Percentiles rank a stretch among this genome's conserved stretches.
These are phyloP conservation scores for Tachysurus vachellii DNA, from an alignment of 2,113 vertebrate species.

Conservation along the genomic window DNA sequence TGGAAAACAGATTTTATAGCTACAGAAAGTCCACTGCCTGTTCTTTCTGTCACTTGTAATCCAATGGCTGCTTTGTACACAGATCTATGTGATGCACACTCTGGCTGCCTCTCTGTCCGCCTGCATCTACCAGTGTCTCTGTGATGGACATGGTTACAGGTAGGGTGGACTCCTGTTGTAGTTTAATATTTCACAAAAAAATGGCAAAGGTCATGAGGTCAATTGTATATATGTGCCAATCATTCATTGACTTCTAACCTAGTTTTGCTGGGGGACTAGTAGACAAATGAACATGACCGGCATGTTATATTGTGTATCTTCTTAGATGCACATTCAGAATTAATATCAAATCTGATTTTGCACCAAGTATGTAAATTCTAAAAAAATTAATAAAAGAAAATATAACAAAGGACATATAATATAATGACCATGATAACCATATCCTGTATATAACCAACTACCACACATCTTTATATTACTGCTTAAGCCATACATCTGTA, in stretches of 20 bases:
- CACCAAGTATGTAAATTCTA: not conserved
- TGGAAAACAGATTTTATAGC: not conserved
- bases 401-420: not conserved
- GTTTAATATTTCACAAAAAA: not conserved
- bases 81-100: constrained; percentile 95
- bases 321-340: not conserved
- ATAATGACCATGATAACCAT: not conserved
- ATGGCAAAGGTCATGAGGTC: not conserved
- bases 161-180: constrained; percentile 60
- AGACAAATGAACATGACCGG: not conserved
- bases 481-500: constrained; percentile 12
- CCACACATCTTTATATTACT: not conserved
- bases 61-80: constrained; percentile 39
- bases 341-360: not conserved
- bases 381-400: not conserved
- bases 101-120: constrained; percentile 95
- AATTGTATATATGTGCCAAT: not conserved
- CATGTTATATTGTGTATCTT: not conserved
- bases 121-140: constrained; percentile 98
- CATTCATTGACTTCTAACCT: not conserved
- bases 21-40: not conserved
- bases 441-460: too few species aligned
- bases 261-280: not conserved
- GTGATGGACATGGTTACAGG: constrained; percentile 91
- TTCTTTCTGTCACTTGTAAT: not conserved